Evolutionary conservation across 1,140 invertebrate genomes (phyloP).

Genomic region (Dendrolimus punctatus): DNA sequence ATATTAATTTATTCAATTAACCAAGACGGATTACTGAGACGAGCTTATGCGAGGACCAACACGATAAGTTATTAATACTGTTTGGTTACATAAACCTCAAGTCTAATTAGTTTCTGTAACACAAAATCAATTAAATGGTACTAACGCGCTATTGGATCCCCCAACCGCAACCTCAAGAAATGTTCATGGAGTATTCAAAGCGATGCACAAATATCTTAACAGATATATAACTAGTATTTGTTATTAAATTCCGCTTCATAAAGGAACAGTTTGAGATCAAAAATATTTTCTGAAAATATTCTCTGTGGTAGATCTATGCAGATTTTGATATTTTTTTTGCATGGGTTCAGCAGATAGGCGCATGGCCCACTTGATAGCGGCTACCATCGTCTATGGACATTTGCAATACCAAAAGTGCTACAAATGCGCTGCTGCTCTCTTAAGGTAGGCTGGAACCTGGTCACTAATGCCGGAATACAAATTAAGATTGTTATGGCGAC

Average conservation of each 20-base stretch:
- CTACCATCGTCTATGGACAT: too few relatives aligned
- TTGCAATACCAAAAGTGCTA: too few relatives aligned
- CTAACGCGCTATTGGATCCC: constrained; percentile 35
- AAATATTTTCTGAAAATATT: background rate
- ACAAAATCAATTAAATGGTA: constrained; percentile 66
- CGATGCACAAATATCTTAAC: constrained; percentile 27
- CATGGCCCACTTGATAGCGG: too few relatives aligned
- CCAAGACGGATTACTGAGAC: constrained; percentile 28
- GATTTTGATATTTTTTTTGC: too few relatives aligned
- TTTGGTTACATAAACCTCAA: constrained; percentile 62
- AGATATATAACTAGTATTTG: constrained; percentile 23
- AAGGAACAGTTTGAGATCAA: constrained; percentile 5
- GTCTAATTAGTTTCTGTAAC: constrained; percentile 65
- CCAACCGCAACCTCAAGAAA: constrained; percentile 52
- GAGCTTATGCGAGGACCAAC: constrained; percentile 38
- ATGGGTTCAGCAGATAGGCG: too few relatives aligned
- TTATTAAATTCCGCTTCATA: constrained; percentile 14
- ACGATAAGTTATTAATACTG: constrained; percentile 58
- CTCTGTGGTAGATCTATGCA: background rate
- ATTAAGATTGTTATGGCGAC: too few relatives aligned
- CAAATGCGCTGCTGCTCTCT: too few relatives aligned
- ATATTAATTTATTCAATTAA: constrained; percentile 37
- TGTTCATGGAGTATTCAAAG: constrained; percentile 42
- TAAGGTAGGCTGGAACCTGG: too few relatives aligned
- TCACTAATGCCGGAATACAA: too few relatives aligned